Conservation (phyloP, 37 sponge, comb jelly and placozoan species). For the Hexactinellida sp. region DNA sequence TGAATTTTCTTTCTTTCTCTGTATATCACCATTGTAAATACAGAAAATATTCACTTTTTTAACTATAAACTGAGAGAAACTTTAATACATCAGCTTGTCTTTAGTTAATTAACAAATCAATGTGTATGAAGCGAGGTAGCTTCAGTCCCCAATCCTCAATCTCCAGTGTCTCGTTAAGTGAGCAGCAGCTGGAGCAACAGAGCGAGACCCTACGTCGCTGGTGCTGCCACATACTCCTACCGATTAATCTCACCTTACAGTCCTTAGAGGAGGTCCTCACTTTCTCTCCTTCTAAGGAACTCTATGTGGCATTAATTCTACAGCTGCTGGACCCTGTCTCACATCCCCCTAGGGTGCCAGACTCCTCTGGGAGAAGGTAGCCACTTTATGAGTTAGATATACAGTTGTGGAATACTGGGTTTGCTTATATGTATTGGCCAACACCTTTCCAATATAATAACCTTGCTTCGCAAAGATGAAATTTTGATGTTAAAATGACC, state of each 20-base stretch:
- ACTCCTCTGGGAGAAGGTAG: not conserved
- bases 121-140: not conserved
- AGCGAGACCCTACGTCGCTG: not conserved
- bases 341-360: not conserved
- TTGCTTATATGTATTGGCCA: too few species aligned
- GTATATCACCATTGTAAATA: too few species aligned
- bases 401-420: too few species aligned
- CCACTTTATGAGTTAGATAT: too few species aligned
- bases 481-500: too few species aligned
- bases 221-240: not conserved
- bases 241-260: not conserved
- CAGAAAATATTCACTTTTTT: too few species aligned
- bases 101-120: too few species aligned
- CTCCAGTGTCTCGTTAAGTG: not conserved
- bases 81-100: too few species aligned
- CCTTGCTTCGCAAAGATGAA: too few species aligned
- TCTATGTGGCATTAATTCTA: not conserved
- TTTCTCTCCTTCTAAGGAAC: not conserved
- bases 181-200: not conserved
- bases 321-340: not conserved
- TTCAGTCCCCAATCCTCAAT: not conserved
- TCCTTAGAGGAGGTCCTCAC: not conserved
- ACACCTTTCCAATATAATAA: too few species aligned
- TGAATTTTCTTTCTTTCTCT: too few species aligned
- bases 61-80: too few species aligned